These are phyloP conservation scores for Metallyticus violacea DNA, from an alignment of 2,888 invertebrate species.

Conservation along the genomic window DNA sequence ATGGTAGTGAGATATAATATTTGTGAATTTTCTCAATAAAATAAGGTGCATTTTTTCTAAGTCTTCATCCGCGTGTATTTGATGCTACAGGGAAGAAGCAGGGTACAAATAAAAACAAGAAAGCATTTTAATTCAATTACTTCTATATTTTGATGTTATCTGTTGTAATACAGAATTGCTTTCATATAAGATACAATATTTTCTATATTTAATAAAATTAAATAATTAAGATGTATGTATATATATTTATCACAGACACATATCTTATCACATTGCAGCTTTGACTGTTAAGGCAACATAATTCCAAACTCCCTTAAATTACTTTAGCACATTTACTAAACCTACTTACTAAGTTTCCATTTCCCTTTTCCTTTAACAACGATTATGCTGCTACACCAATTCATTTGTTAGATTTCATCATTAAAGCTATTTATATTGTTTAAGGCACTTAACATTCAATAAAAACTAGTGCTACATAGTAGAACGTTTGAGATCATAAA, in stretches of 20 bases:
- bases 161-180: not conserved
- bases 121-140: not conserved
- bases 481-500: not conserved
- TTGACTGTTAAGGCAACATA: not conserved
- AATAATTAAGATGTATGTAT: not conserved
- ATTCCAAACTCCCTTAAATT: not conserved
- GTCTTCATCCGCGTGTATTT: too few species aligned
- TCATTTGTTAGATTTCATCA: not conserved
- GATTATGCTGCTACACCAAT: not conserved
- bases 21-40: too few species aligned
- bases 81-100: not conserved
- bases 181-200: not conserved
- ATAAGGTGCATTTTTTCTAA: too few species aligned
- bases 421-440: not conserved
- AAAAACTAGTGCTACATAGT: not conserved
- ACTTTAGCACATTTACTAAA: not conserved
- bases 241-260: constrained; percentile 23
- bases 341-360: not conserved
- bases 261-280: constrained; percentile 17
- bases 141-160: not conserved
- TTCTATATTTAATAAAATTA: not conserved
- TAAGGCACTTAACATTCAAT: not conserved
- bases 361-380: not conserved
- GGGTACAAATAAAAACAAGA: not conserved
- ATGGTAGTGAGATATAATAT: too few species aligned